Base-by-base conservation (phyloP, 1,140 invertebrate species). In the Agraylea sexmaculata region DNA sequence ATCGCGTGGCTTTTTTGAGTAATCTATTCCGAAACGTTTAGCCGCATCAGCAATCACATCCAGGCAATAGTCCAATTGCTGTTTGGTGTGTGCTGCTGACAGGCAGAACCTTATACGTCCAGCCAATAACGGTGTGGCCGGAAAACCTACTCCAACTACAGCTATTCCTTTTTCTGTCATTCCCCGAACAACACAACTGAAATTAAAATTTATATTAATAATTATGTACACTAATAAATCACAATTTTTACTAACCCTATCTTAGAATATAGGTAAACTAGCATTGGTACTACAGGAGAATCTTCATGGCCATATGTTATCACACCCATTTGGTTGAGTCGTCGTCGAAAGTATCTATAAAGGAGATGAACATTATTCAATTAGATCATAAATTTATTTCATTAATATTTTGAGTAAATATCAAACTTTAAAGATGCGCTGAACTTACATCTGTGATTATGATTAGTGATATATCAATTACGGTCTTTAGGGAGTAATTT, bases 291-390 rank as follows among this genome's bases (percentile, higher is more conserved):
- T 42, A 99, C 91, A 1, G 95, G 95, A 7, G 91, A 96, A 60
- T 96, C 87, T 53, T 86, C 78, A 65, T 95, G 89, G n/a, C 95
- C 95, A 64, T 91, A 94, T 38, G 87, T 78, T 53, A 97, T 91
- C 51, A 96, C 87, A 38, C 94, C 92, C 55, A 91, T 83, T 58
- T 91, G 83, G 39, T 86, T 79, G 21, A 98, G 66, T 49, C 82
- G 75, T 49, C 75, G 69, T 32, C 92, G 74, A 55, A 96, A 93
- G 60, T 96, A 96, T 33, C 47, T 49, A 25, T 13, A 45, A 40
- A 32, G 31, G 15, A 18, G 11, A 20, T 4, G 29, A 28, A 16
- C 11, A 28, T 38, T 38, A 29, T 16, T 15, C 4, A 28, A 17
- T 11, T 28, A 18, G 4, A 38, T 30, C n/a, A 36, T 12, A 29